Base-by-base conservation (phyloP, 2,113 vertebrate genomes). In the Hydrolagus affinis region DNA sequence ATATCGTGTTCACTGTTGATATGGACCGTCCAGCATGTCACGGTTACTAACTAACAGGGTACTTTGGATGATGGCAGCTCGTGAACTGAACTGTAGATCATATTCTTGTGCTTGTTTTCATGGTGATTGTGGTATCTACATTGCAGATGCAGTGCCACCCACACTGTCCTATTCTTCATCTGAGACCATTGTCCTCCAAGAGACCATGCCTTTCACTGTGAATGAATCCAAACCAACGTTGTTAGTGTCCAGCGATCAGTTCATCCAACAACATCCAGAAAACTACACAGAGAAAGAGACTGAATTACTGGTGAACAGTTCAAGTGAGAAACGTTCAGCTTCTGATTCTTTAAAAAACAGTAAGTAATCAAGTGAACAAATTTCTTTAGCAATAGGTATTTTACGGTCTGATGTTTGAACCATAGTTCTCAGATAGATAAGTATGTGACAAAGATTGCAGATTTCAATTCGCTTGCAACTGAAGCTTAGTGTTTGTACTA, bases 111-210 rank as follows among this genome's bases (percentile, higher is more conserved):
- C 17, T 66, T 66, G 15, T 68, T n/a, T 83, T 32, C 14, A 83
- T 28, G 28, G 1, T 83, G 14, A 83, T 83, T 30, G 64, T 17
- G 28, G 8, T 66, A 30, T 83, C 66, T 30, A 83, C 28, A 66
- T 83, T 21, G 32, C 78, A 83, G 78, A 66, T 66, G 62, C 64
- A 83, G 78, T 83, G 21, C 19, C 60, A 32, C 25, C 78, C 12
- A 32, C 21, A 11, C 62, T 62, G 21, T 19, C 62, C 30, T 30
- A 17, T 32, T 83, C 25, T 66, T 19, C n/a, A 68, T 17, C 25
- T 66, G 78, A 32, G 62, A 60, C 6, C 64, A 21, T 9, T 32
- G 25, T 19, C 28, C 6, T 44, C 44, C 44, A 44, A 44, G 44
- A 44, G 44, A 44, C 44, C 44, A 83, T 1, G 23, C 14, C 59